These are phyloP conservation scores for Hydrotaea cyrtoneurina DNA, from an alignment of 2,888 invertebrate species.

Conservation along the genomic window DNA sequence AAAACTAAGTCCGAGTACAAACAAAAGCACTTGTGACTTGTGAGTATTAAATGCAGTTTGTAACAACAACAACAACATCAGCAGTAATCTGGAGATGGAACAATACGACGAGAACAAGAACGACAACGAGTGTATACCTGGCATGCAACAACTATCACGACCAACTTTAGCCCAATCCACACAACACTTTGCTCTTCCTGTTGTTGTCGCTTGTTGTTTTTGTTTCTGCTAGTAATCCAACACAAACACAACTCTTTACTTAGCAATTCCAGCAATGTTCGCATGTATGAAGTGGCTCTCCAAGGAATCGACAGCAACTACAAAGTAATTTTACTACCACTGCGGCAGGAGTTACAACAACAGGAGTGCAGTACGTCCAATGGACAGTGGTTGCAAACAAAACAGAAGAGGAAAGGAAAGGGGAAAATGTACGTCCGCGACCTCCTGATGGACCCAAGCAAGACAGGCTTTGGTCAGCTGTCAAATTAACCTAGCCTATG, in stretches of 20 bases:
- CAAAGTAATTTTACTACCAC: constrained; percentile 29
- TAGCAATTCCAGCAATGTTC: constrained; percentile 22
- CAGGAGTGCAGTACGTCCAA: neutral
- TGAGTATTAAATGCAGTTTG: constrained; percentile 41
- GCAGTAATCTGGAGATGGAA: constrained; percentile 16
- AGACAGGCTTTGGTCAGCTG: too few species aligned
- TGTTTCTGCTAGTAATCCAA: constrained; percentile 46
- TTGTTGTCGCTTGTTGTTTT: constrained; percentile 15
- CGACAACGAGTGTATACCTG: constrained; percentile 35
- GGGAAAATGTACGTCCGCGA: too few species aligned
- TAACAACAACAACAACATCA: constrained; percentile 18
- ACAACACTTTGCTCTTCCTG: constrained; percentile 13
- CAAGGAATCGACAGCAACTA: constrained; percentile 43
- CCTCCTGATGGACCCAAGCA: too few species aligned
- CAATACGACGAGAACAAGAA: neutral
- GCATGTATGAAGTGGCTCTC: constrained; percentile 15
- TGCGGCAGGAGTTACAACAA: constrained; percentile 8
- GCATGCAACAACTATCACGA: constrained; percentile 49
- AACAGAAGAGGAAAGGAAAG: neutral
- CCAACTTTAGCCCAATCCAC: constrained; percentile 12
- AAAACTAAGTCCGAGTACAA: constrained; percentile 40
- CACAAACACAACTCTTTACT: constrained; percentile 61
- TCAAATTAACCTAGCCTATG: too few species aligned
- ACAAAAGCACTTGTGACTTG: constrained; percentile 43
- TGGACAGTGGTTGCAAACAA: neutral